Percentiles rank a stretch among this genome's conserved stretches.
Evolutionary conservation across 2,113 vertebrate species (phyloP).

Genomic region (Butorides virescens): DNA sequence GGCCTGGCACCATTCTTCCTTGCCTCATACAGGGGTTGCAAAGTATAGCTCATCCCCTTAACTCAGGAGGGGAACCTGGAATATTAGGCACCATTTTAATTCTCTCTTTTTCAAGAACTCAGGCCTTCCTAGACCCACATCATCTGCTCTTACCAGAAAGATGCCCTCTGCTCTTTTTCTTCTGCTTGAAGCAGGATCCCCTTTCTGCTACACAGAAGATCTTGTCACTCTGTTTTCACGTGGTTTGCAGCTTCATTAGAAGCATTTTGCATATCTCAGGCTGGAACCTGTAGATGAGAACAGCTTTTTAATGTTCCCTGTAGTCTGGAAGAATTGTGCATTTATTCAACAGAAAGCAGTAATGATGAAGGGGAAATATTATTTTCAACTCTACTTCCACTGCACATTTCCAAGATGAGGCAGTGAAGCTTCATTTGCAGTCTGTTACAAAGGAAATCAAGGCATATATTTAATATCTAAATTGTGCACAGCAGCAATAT

Average conservation of each 20-base stretch:
- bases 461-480: conserved; percentile 66
- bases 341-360: conserved; percentile 74
- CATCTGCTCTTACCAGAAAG: background rate
- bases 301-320: conserved; percentile 79
- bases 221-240: background rate
- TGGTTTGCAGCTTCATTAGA: conserved; percentile 30
- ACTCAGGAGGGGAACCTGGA: background rate
- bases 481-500: conserved; percentile 58
- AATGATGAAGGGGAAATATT: conserved; percentile 68
- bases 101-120: background rate
- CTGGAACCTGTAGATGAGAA: conserved; percentile 70
- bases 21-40: background rate
- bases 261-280: conserved; percentile 32
- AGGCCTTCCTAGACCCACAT: background rate
- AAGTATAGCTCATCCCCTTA: background rate
- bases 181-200: background rate
- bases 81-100: background rate
- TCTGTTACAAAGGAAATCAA: conserved; percentile 76
- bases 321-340: conserved; percentile 70
- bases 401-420: conserved; percentile 66
- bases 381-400: conserved; percentile 64
- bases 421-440: conserved; percentile 74
- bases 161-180: background rate
- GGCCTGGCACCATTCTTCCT: background rate
- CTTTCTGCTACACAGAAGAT: background rate